A percentile compares a stretch with the other conserved stretches of the same genome.
These are phyloP conservation scores for roundworm (Caenorhabditis elegans) DNA, from an alignment of 1,140 invertebrate genomes.

Conservation along the genomic window DNA sequence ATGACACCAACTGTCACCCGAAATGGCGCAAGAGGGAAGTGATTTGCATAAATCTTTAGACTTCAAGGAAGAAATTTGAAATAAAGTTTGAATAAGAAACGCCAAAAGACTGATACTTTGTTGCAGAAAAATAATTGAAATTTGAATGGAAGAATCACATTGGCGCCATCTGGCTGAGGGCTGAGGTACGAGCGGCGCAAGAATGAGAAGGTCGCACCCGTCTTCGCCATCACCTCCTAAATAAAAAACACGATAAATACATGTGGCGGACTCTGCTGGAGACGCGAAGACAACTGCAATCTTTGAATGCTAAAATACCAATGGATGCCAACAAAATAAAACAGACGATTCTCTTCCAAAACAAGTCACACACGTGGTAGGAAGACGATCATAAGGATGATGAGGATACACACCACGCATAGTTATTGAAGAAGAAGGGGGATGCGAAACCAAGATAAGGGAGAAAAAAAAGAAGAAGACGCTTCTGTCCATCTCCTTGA, in stretches of 20 bases:
- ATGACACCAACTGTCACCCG: too few relatives aligned
- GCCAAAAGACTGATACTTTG: neutral
- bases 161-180: constrained; percentile 14
- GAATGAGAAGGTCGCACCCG: neutral
- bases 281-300: neutral
- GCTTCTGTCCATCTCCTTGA: neutral
- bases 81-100: neutral
- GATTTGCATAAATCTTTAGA: neutral
- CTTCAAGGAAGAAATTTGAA: neutral
- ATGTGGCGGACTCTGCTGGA: neutral
- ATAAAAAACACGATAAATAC: constrained; percentile 7
- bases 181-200: neutral
- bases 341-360: neutral
- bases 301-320: neutral
- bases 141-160: neutral
- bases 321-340: neutral
- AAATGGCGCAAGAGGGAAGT: too few relatives aligned
- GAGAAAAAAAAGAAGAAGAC: neutral
- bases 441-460: constrained; percentile 18
- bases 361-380: neutral
- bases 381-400: neutral
- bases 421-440: neutral
- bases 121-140: neutral
- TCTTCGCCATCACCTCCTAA: neutral
- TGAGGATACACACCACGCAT: neutral